Base-by-base conservation (phyloP, 2,113 vertebrate species). In the Phoxinus phoxinus region DNA sequence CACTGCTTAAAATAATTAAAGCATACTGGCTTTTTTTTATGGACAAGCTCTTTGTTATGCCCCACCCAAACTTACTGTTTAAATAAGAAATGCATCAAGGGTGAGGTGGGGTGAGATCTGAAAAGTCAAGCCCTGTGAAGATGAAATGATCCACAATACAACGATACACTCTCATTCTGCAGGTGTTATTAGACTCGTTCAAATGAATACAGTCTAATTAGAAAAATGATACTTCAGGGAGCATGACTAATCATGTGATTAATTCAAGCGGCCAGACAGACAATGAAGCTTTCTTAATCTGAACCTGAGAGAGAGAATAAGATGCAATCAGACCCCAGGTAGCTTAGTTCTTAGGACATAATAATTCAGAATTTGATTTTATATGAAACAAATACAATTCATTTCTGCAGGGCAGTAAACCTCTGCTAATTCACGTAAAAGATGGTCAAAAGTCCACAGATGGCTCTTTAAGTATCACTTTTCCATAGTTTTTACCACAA, bases 161-260 rank as follows among this genome's bases (percentile, higher is more conserved):
- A n/a, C n/a, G n/a, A n/a, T n/a, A 84, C 56, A 88, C 79, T 86
- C 53, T 82, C 77, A 51, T 53, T 61, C 46, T 25, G 30, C 73
- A 85, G 80, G 86, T 82, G 35, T 72, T 87, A 58, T 48, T 73
- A 51, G 53, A 30, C 19, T 81, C 25, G 48, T 58, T 81, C 80
- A 75, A 61, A 85, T 30, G 79, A 75, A 78, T 72, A 84, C 35
- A 5, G 61, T 76, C 48, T 79, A 86, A 86, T 88, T 79, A 69
- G 65, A 83, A 83, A 77, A 51, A 56, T 27, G 37, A 72, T 72
- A 84, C 69, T 79, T 59, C 13, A 15, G 58, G 67, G 35, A 71
- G 67, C 32, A 83, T 83, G 83, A 81, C 77, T 83, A 84, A 85
- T 80, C 81, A 78, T 87, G 67, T 85, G 75, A 59, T 87, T 85